Percentiles rank a stretch among this genome's conserved stretches.
These are phyloP conservation scores for Drosophila longiperda DNA, from an alignment of 2,888 invertebrate species.

Conservation along the genomic window DNA sequence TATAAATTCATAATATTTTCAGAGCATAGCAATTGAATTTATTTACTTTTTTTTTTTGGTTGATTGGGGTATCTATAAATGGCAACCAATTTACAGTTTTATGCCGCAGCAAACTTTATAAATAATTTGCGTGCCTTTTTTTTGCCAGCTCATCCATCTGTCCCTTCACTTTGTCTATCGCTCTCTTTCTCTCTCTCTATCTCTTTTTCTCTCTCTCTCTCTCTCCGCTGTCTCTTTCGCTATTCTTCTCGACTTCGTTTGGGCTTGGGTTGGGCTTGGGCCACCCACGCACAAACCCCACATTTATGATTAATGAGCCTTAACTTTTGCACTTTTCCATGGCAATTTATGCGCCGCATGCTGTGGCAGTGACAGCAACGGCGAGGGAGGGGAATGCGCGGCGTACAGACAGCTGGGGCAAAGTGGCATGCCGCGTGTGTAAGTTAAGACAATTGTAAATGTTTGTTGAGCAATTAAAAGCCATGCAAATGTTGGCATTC, in stretches of 20 bases:
- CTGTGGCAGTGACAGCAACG: background rate
- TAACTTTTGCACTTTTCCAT: slow-evolving; percentile 76
- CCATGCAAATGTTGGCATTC: slow-evolving; percentile 61
- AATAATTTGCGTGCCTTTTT: slow-evolving; percentile 55
- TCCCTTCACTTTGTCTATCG: slow-evolving; percentile 29
- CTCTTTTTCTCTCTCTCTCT: background rate
- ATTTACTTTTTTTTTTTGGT: slow-evolving; percentile 1
- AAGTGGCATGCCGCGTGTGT: slow-evolving; percentile 30
- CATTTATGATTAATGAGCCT: slow-evolving; percentile 80
- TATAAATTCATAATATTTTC: slow-evolving; percentile 10
- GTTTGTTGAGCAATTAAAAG: slow-evolving; percentile 79
- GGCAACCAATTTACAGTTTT: slow-evolving; percentile 71
- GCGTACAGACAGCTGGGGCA: slow-evolving; percentile 16
- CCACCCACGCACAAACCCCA: slow-evolving; percentile 62
- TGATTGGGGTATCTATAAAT: slow-evolving; percentile 52
- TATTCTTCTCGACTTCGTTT: background rate
- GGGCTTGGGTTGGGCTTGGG: background rate
- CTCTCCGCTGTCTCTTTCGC: background rate
- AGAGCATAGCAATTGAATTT: slow-evolving; percentile 15
- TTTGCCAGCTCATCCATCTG: slow-evolving; percentile 58
- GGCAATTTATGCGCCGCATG: slow-evolving; percentile 68
- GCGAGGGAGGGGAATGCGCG: background rate
- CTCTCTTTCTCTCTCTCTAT: slow-evolving; percentile 23
- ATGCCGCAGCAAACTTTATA: slow-evolving; percentile 60
- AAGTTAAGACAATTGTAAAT: slow-evolving; percentile 78